Evolutionary conservation across 1,140 invertebrate species (phyloP), one percentile per base, ranked within the genome.

Genomic region (Wasmannia auropunctata): DNA sequence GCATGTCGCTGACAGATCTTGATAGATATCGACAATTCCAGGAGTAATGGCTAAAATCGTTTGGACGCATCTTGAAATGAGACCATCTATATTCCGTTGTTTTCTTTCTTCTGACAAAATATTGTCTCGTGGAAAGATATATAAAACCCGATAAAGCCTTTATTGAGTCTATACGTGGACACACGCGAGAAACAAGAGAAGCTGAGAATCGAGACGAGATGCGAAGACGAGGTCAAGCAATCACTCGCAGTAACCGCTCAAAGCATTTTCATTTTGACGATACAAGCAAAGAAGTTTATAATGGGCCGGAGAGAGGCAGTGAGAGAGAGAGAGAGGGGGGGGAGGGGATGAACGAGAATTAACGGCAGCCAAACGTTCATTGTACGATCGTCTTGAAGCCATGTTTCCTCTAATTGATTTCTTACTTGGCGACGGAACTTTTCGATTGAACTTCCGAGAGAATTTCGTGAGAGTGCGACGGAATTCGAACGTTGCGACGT

Each of bases 141-240:
- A 60, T 22, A 40, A 54, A 83, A 69, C 22, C 43, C 46, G 88
- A 67, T 75, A 75, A 88, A 67, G 60, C n/a, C 81, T 75, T 76
- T 60, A 76, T 81, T 79, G 63, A 63, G 31, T 85, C 67, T 46
- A 37, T 22, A 65, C 37, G 7, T 62, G 65, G 56, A 58, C 28
- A 51, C 37, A 62, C 25, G 40, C 16, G 25, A n/a, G n/a, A 56
- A 70, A 74, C 60, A 88, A 85, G 16, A 77, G 3, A 75, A 80
- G 31, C 58, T n/a, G 58, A 80, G 74, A 46, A 46, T 46, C 43
- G 14, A 34, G 34, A n/a, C 25, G 16, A 56, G 14, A 80, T 1
- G 16, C 16, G 49, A 28, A 19, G 25, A 43, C n/a, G 25, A 70
- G 67, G 51, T 72, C 34, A 49, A 70, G 25, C 28, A 28, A 56